phyloP scores from a whole-genome alignment of 2,113 vertebrate species.

The Fulmarus glacialis region DNA sequence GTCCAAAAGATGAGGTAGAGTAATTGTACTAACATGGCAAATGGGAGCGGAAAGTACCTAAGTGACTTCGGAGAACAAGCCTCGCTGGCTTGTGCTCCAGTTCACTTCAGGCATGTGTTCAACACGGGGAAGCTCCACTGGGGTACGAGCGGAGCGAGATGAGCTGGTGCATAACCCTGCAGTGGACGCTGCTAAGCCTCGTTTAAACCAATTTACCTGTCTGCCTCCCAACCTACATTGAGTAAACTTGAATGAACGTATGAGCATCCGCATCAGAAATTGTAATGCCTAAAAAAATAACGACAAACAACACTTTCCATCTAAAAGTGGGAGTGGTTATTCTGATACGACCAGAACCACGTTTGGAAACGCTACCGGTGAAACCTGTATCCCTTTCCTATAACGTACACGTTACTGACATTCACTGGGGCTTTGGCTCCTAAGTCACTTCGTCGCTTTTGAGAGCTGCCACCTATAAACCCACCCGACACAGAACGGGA shows the following conservation, averaged over 20 bases:
- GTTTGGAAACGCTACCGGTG: neutral
- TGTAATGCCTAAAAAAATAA: accelerated
- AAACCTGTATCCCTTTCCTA: accelerated
- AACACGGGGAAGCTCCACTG: accelerated
- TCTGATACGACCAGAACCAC: accelerated
- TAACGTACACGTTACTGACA: accelerated
- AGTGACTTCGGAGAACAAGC: accelerated
- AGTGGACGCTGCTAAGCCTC: accelerated
- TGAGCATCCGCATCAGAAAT: accelerated
- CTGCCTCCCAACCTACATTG: accelerated
- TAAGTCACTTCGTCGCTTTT: accelerated
- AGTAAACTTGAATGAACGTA: accelerated
- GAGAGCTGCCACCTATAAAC: accelerated
- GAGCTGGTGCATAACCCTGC: neutral
- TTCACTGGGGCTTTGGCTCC: accelerated
- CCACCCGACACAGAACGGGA: accelerated
- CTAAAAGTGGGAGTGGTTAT: neutral
- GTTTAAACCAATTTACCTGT: accelerated
- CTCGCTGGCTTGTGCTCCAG: neutral
- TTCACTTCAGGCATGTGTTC: accelerated
- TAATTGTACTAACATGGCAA: accelerated
- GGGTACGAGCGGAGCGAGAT: accelerated
- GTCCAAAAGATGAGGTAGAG: neutral
- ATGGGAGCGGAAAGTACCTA: accelerated
- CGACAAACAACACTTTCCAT: accelerated